Evolutionary conservation across 1,140 invertebrate genomes (phyloP), one percentile per base, ranked within the genome.

Genomic region (Scaptomyza graminum): DNA sequence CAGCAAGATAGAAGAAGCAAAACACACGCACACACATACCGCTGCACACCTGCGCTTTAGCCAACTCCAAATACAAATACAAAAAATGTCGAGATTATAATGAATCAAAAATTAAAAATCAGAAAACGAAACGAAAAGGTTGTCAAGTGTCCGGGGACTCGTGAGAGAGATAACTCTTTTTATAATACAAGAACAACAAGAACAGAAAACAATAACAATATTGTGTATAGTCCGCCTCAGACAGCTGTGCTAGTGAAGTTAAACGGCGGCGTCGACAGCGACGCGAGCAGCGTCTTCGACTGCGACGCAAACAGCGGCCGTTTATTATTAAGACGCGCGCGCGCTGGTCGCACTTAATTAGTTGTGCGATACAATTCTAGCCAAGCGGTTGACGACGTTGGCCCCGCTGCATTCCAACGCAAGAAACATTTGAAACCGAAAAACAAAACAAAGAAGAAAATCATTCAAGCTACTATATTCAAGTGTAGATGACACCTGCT

Each of bases 361-460:
- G 87, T 90, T 88, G 87, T 80, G 77, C 87, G 82, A 74, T 74
- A 90, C 76, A 80, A 87, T 90, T 83, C 87, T 80, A 90, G 74
- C 87, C 68, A 83, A 83, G 76, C 82, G 87, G 87, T 79, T 71
- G 87, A 64, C 28, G n/a, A 6, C 62, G 76, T 46, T 47, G 47
- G 47, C 54, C 31, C 44, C 22, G 39, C 41, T n/a, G 64, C 47
- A 43, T 6, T 5, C 13, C 9, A 59, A 22, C 18, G 1, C 18
- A 22, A 18, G 1, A 60, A 25, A 55, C 51, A 37, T 16, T 37
- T 13, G 49, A 57, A 37, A 54, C 18, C 18, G n/a, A 78, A 56
- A 39, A 4, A 31, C 18, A 49, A 57, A 37, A 55, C 18, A 31
- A n/a, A 78, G 52, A 41, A 5, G 31, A 43, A 65, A 65, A 18